A percentile compares a stretch with the other conserved stretches of the same genome.
These are phyloP conservation scores for Bufo gargarizans DNA, from an alignment of 2,113 vertebrate species.

Conservation along the genomic window DNA sequence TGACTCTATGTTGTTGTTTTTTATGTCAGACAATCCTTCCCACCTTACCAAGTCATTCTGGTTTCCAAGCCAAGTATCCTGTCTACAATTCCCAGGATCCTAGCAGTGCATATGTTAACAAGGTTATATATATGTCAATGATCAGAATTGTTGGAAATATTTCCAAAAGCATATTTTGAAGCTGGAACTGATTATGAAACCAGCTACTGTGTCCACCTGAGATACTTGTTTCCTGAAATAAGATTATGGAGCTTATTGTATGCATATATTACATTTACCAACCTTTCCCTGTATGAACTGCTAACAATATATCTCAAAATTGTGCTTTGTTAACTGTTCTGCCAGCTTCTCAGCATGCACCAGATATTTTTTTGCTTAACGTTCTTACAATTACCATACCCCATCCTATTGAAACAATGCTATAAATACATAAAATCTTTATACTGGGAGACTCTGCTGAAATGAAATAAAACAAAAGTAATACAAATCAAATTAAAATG, in stretches of 20 bases:
- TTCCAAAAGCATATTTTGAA: neutral
- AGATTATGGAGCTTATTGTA: conserved; percentile 22
- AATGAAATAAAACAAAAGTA: conserved; percentile 43
- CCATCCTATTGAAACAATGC: neutral
- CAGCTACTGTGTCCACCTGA: neutral
- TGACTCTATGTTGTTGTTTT: too few species aligned
- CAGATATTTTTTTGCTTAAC: neutral
- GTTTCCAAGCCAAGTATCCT: too few species aligned
- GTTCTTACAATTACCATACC: conserved; percentile 4
- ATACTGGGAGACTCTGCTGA: conserved; percentile 1
- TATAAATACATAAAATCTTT: conserved; percentile 33
- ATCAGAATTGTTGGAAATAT: neutral
- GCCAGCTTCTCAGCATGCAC: neutral
- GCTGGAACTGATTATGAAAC: conserved; percentile 15
- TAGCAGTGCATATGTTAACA: neutral
- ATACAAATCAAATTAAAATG: conserved; percentile 54
- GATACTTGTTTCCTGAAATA: conserved; percentile 39
- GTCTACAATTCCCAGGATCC: neutral
- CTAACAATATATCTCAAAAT: neutral
- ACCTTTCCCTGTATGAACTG: neutral
- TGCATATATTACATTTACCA: conserved; percentile 12
- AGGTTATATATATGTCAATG: neutral
- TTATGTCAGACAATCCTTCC: too few species aligned
- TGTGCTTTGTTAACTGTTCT: neutral
- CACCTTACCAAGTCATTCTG: too few species aligned